phyloP scores from a whole-genome alignment of 2,113 vertebrate species.

The Piprites chloris region DNA sequence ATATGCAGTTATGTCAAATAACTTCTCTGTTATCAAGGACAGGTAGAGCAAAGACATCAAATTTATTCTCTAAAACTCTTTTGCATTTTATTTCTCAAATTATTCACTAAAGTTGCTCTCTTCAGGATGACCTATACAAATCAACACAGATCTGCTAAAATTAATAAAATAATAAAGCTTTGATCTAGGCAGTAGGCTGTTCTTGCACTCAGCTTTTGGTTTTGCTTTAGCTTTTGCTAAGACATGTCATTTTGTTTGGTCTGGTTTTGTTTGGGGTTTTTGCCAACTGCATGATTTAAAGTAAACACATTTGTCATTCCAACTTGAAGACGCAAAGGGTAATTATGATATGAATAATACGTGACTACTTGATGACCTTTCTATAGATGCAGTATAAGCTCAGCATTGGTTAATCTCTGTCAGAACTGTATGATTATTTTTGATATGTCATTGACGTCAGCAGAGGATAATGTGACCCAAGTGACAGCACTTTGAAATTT shows the following conservation, averaged over 20 bases:
- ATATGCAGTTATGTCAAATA: background rate
- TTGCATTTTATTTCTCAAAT: background rate
- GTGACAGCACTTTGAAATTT: slow-evolving; percentile 27
- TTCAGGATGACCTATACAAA: background rate
- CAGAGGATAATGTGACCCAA: background rate
- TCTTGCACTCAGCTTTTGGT: background rate
- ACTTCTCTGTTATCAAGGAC: background rate
- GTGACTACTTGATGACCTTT: background rate
- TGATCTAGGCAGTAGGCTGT: background rate
- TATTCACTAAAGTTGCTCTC: background rate
- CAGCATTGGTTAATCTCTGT: background rate
- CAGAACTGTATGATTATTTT: slow-evolving; percentile 29
- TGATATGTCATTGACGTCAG: background rate
- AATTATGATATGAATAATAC: background rate
- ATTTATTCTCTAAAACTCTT: background rate
- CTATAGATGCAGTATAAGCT: background rate
- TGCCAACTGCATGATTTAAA: background rate
- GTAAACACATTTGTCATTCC: background rate
- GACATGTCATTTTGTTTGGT: background rate
- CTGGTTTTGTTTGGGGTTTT: background rate
- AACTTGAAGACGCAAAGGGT: background rate
- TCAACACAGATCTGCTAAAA: background rate
- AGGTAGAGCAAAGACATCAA: background rate
- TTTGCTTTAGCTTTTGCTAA: background rate
- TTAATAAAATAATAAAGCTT: background rate